Conservation (phyloP, 2,797 vertebrate genomes). For the Amphiprion clarkii region DNA sequence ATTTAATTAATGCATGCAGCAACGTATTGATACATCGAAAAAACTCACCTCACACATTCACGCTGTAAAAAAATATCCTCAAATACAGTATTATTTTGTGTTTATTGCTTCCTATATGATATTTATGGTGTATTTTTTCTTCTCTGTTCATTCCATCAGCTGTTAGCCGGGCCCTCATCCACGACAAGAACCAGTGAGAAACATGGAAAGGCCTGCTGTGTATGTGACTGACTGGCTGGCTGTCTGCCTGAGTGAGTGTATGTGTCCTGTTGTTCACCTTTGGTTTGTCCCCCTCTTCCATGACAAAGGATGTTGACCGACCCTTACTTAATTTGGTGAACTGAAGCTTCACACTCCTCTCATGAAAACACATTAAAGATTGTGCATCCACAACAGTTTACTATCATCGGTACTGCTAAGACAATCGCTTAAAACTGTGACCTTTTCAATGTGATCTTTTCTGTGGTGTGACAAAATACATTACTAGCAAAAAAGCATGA, state of each 20-base stretch:
- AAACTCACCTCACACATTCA: neutral
- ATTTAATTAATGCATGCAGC: constrained; percentile 5
- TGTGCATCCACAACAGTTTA: constrained; percentile 39
- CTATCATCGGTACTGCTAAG: constrained; percentile 38
- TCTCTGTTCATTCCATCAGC: constrained; percentile 68
- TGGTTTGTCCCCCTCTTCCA: constrained; percentile 15
- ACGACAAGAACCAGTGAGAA: constrained; percentile 80
- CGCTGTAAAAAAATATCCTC: neutral
- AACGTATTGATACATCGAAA: neutral
- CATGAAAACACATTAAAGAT: constrained; percentile 22
- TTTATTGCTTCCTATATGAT: neutral
- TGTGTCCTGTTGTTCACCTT: constrained; percentile 13
- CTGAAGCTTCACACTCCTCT: constrained; percentile 24
- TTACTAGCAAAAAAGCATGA: neutral
- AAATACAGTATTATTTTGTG: constrained; percentile 6
- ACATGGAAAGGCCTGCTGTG: constrained; percentile 16
- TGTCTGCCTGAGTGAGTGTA: constrained; percentile 7
- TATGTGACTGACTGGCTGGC: constrained; percentile 10
- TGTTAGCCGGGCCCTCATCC: constrained; percentile 71
- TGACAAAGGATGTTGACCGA: constrained; percentile 25
- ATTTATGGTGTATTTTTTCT: neutral
- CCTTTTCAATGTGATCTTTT: constrained; percentile 40
- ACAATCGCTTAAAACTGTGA: constrained; percentile 47
- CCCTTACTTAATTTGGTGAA: constrained; percentile 16
- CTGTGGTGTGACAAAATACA: constrained; percentile 1